Base-by-base conservation (phyloP, 2,888 invertebrate species). In the Drosophila anomelani region DNA sequence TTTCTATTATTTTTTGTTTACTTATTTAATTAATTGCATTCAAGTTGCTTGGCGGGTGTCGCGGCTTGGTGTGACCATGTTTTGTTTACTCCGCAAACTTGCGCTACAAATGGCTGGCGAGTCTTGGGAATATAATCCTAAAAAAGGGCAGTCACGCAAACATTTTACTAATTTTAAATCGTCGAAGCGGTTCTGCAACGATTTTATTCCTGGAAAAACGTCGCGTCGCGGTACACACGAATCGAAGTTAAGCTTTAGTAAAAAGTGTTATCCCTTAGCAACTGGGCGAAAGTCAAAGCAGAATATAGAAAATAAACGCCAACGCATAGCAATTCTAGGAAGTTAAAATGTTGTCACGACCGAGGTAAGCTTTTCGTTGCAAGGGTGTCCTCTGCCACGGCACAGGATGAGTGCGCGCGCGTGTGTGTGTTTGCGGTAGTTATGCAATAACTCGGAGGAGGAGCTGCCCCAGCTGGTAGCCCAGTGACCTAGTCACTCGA, bases 301-400 rank as follows among this genome's bases (percentile, higher is more conserved):
- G 6, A 34, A 7, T 10, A 15, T 15, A 60, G 13, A 17, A 41
- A 36, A 34, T 23, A 51, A 36, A 32, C 26, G 15, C 4, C 58
- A 66, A 41, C 32, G 39, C 47, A 62, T 75, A 86, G 80, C 77
- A 78, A 80, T 84, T 74, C 34, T 39, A 64, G 32, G 62, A 80
- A 81, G 6, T 53, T 66, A 90, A 81, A 74, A 91, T 91, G 91
- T 87, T 91, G 70, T 86, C 90, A 79, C 89, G 92, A 59, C 90
- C 91, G 80, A 89, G 88, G 91, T 91, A 85, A 91, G 92, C 77
- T 56, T 17, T 55, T 17, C 36, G 17, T 10, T n/a, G 43, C 20
- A 44, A 59, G 55, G 41, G 54, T 47, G 36, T 13, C 34, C 56
- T 34, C 23, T 29, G 38, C 7, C 39, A 13, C 15, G 56, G 15